Evolutionary conservation across 2,113 vertebrate genomes (phyloP), one percentile per base, ranked within the genome.

Genomic region (Amia ocellicauda): DNA sequence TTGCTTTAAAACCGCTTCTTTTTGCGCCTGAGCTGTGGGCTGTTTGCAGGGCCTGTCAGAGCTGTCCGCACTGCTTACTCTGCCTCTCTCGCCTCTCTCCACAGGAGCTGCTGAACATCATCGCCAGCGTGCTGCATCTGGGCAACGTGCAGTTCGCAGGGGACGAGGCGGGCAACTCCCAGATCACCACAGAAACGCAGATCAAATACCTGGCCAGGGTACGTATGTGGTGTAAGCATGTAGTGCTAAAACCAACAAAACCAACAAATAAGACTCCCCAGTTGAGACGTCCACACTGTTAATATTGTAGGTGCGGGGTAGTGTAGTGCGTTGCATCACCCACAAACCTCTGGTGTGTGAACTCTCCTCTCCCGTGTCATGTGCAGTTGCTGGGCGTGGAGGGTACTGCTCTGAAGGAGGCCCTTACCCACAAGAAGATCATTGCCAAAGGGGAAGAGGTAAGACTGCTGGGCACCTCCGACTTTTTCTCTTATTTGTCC

Each of bases 391-490:
- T 98, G 23, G 90, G 90, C 1, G 95, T 98, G 52, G 94, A 96
- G 13, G 88, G 85, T 16, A 13, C 79, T 0, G 85, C 85, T 9
- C 83, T 99, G 60, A 92, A 90, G 58, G 95, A 98, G 71, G 91
- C 94, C 0, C 73, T 99, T 74, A 98, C 81, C 22, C 94, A 99
- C 84, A 96, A 93, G 86, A 98, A 96, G 88, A 98, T 99, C 75
- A 97, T 88, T 36, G 97, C 96, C 63, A 99, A 99, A 80, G 97
- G 94, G 23, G 97, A 99, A 67, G 94, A 99, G 93, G 97, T 98
- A 41, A 74, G 87, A 62, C 11, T 36, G 43, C 13, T 13, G n/a
- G n/a, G n/a, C n/a, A n/a, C n/a, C n/a, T n/a, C n/a, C n/a, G n/a
- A n/a, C n/a, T n/a, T n/a, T n/a, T n/a, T n/a, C n/a, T n/a, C n/a